Evolutionary conservation across 2,113 vertebrate species (phyloP).

Genomic region (Prinia subflava): DNA sequence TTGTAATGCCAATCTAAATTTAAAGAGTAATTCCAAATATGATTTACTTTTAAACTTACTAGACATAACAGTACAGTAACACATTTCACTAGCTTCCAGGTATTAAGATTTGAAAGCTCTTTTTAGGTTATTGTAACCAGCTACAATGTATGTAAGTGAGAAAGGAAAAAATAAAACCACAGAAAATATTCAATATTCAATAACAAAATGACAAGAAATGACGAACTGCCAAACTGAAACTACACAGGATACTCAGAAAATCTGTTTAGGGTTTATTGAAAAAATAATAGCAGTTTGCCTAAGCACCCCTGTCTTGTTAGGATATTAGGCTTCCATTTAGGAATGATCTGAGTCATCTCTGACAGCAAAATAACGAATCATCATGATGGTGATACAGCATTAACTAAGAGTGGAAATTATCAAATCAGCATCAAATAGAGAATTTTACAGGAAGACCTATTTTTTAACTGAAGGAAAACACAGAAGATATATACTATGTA

Average conservation of each 20-base stretch:
- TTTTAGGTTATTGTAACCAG: background rate
- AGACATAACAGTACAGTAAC: background rate
- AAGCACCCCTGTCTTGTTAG: background rate
- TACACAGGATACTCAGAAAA: background rate
- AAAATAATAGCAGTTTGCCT: background rate
- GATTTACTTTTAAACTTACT: background rate
- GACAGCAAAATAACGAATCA: background rate
- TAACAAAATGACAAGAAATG: background rate
- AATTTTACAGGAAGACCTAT: background rate
- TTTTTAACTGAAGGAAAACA: background rate
- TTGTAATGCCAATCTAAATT: constrained; percentile 83
- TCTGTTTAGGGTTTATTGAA: background rate
- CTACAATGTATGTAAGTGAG: background rate
- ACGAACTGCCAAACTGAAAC: background rate
- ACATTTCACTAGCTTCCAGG: background rate
- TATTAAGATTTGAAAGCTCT: background rate
- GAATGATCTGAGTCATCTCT: background rate
- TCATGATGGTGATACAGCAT: background rate
- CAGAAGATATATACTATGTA: background rate
- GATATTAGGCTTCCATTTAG: background rate
- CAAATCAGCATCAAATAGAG: background rate
- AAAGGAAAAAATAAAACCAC: background rate
- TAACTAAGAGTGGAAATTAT: background rate
- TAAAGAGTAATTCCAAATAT: background rate
- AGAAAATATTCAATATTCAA: background rate